Conservation (phyloP, 2,888 invertebrate species). For the Sclerodermus sp. region DNA sequence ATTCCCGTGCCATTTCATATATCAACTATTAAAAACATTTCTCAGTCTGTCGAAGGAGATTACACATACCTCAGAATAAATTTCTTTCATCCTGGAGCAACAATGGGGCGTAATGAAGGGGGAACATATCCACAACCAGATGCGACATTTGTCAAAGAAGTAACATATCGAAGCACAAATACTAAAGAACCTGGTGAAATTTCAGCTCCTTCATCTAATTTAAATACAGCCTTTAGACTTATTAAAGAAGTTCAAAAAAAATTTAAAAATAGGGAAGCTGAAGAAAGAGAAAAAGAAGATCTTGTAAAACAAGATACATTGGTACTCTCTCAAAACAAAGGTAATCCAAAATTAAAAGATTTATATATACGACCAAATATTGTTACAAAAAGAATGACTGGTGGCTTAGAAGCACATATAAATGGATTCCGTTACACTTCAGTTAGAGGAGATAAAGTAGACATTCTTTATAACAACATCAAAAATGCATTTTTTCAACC, state of each 20-base stretch:
- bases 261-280: slow-evolving; percentile 96
- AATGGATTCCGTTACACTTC: slow-evolving; percentile 98
- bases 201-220: slow-evolving; percentile 90
- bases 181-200: slow-evolving; percentile 96
- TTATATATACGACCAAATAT: slow-evolving; percentile 98
- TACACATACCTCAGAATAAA: slow-evolving; percentile 98
- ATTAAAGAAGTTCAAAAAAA: slow-evolving; percentile 99
- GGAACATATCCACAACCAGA: slow-evolving; percentile 91
- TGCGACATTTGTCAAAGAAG: slow-evolving; percentile 97
- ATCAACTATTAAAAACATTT: slow-evolving; percentile 98
- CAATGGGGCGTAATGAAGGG: slow-evolving; percentile 92
- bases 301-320: slow-evolving; percentile 98
- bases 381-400: slow-evolving; percentile 93
- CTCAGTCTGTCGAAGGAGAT: slow-evolving; percentile 97
- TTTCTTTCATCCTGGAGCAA: slow-evolving; percentile 97
- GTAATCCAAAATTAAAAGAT: slow-evolving; percentile 97
- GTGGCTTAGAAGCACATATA: slow-evolving; percentile 84
- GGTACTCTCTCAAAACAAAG: slow-evolving; percentile 90
- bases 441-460: slow-evolving; percentile 99
- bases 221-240: slow-evolving; percentile 94
- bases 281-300: slow-evolving; percentile 98
- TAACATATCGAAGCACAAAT: slow-evolving; percentile 97
- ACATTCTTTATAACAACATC: slow-evolving; percentile 98
- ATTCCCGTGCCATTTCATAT: slow-evolving; percentile 97
- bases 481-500: slow-evolving; percentile 99